Percentiles rank a stretch among this genome's conserved stretches.
These are phyloP conservation scores for Takifugu rubripes DNA, from an alignment of 2,797 vertebrate genomes.

Conservation along the genomic window DNA sequence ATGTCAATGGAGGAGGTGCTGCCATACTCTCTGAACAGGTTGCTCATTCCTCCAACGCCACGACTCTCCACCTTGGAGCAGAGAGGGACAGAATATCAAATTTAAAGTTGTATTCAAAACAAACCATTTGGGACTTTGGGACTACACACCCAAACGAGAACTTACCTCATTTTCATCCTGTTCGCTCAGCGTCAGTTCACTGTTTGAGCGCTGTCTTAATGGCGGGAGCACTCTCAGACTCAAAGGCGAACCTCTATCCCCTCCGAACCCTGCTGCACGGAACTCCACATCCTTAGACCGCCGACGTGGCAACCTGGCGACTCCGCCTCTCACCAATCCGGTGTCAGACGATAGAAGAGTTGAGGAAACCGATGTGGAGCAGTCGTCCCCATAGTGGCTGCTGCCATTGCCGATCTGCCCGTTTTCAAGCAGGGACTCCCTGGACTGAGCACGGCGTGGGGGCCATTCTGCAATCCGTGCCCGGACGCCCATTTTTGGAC, in stretches of 20 bases:
- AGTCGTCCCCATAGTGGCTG: constrained; percentile 64
- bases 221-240: constrained; percentile 72
- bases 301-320: constrained; percentile 73
- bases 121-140: neutral
- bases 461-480: constrained; percentile 93
- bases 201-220: constrained; percentile 86
- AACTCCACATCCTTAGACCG: constrained; percentile 85
- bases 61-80: constrained; percentile 61
- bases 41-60: constrained; percentile 61
- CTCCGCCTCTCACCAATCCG: constrained; percentile 51
- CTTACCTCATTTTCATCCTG: constrained; percentile 79
- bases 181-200: constrained; percentile 90
- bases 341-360: constrained; percentile 50
- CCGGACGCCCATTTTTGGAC: constrained; percentile 89
- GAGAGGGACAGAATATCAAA: neutral
- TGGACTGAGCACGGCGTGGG: constrained; percentile 80
- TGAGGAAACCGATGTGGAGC: constrained; percentile 40
- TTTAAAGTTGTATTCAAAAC: neutral
- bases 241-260: constrained; percentile 59
- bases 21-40: constrained; percentile 87
- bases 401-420: constrained; percentile 52
- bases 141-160: too few relatives aligned
- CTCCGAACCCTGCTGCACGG: constrained; percentile 68
- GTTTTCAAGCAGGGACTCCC: constrained; percentile 82
- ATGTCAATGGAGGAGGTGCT: constrained; percentile 94